Base-by-base conservation (phyloP, 1,140 invertebrate species). In the Microvelia longipes region DNA sequence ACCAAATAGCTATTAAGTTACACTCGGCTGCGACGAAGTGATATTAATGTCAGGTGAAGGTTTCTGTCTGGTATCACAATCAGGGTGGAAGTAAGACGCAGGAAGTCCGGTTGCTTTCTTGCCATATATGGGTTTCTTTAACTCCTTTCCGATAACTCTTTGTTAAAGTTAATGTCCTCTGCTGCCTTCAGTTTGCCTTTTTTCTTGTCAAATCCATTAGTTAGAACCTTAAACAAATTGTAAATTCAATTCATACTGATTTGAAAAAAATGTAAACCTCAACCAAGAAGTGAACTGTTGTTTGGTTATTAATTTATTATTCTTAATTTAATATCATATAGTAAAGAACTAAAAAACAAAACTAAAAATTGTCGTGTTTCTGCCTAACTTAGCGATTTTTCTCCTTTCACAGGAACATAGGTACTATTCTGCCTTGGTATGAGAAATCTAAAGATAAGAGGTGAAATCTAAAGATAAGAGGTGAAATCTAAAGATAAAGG, bases 41-140 rank as follows among this genome's bases (percentile, higher is more conserved):
- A 64, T 64, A 25, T 64, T 24, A 14, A 64, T 64, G 2, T 64
- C 5, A 64, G 62, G 62, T 64, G 62, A 24, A 26, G 25, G 2
- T 24, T 64, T 64, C 5, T 15, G 24, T 64, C 62, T 64, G 2
- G 25, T 11, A 24, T 5, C 5, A 2, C 25, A 5, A 14, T 2
- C 2, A 5, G 5, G 5, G 24, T 11, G 24, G 2, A 5, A 25
- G 5, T 64, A 2, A 13, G 15, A 5, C 24, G 25, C 5, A 11
- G 25, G 15, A 15, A 26, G 62, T 64, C 24, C 24, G 2, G 5
- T 64, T 14, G 62, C 5, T 5, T 64, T 15, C 25, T 25, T 64
- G 15, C 62, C 62, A 64, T 64, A 64, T 64, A 64, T 64, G 24
- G 62, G 62, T 24, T 64, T 64, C 25, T 64, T 64, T 64, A 64